Base-by-base conservation (phyloP, 2,888 invertebrate species). In the Minunthozetes semirufus region DNA sequence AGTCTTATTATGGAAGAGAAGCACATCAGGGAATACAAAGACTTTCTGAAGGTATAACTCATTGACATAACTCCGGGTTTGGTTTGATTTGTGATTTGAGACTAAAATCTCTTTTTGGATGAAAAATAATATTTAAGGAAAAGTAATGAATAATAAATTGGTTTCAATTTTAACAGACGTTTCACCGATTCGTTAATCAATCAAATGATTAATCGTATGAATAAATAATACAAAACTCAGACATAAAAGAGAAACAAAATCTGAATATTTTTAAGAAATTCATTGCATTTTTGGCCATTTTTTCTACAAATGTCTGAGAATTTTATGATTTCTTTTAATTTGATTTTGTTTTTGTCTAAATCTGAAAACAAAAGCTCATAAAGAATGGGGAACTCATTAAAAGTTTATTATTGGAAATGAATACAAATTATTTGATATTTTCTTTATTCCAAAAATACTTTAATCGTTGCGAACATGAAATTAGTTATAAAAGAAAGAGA, bases 41-140 rank as follows among this genome's bases (percentile, higher is more conserved):
- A 22, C 56, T 77, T 17, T 77, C 77, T 25, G 93, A 93, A 84
- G 93, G 93, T 19, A 89, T 56, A 25, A 17, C 17, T n/a, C 19
- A 17, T 48, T 17, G 5, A 1, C 13, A 17, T 53, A 5, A 48
- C 5, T 53, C 3, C 19, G 19, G 13, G 6, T 19, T 53, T n/a
- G 33, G 33, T 8, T 53, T 48, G 9, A 48, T 17, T 15, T n/a
- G 5, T 6, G 17, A n/a, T 19, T 53, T 53, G 53, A 53, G 53
- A 56, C 15, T 2, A 56, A 33, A 56, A 33, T 33, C 8, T 33
- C 33, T 5, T 33, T 33, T 33, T 33, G 3, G 33, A 33, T 33
- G 3, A 33, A 33, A 33, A 33, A 33, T 8, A 33, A 33, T 5
- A 33, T 33, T 33, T 8, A 8, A 33, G 33, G 3, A 33, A 33